Evolutionary conservation across 2,888 invertebrate species (phyloP).

Genomic region (Athalia cordata): DNA sequence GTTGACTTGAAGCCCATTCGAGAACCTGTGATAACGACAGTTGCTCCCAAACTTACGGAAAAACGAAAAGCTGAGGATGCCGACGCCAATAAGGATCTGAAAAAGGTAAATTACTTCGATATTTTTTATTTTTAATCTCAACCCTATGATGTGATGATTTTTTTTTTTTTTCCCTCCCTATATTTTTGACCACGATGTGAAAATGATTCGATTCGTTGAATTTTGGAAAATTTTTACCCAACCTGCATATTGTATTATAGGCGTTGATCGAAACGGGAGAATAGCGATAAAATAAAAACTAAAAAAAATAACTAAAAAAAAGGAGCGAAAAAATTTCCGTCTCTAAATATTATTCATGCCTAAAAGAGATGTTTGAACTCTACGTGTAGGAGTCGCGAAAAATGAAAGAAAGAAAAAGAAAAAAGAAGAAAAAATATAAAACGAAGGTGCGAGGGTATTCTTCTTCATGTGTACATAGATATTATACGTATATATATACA

Average conservation of each 20-base stretch:
- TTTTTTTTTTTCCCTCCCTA: not conserved
- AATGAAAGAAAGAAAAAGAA: not conserved
- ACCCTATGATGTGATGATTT: not conserved
- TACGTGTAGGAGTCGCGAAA: not conserved
- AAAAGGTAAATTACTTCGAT: conserved; percentile 80
- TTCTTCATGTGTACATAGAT: not conserved
- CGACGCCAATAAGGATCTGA: conserved; percentile 88
- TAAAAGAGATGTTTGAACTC: not conserved
- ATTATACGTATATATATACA: not conserved
- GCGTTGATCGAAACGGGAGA: too few relatives aligned
- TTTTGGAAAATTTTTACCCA: too few relatives aligned
- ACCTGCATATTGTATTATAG: too few relatives aligned
- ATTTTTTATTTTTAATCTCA: not conserved
- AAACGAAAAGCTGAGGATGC: conserved; percentile 90
- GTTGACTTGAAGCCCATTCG: conserved; percentile 70
- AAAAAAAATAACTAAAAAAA: not conserved
- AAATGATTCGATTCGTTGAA: too few relatives aligned
- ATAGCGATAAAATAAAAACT: too few relatives aligned
- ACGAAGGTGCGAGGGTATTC: not conserved
- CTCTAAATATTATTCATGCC: not conserved
- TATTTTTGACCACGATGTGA: not conserved
- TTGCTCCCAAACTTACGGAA: conserved; percentile 77
- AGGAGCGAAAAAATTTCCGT: not conserved
- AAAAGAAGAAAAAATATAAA: not conserved
- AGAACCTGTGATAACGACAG: conserved; percentile 67